Evolutionary conservation across 2,113 vertebrate species (phyloP).

Genomic region (Oncorhynchus kisutch): DNA sequence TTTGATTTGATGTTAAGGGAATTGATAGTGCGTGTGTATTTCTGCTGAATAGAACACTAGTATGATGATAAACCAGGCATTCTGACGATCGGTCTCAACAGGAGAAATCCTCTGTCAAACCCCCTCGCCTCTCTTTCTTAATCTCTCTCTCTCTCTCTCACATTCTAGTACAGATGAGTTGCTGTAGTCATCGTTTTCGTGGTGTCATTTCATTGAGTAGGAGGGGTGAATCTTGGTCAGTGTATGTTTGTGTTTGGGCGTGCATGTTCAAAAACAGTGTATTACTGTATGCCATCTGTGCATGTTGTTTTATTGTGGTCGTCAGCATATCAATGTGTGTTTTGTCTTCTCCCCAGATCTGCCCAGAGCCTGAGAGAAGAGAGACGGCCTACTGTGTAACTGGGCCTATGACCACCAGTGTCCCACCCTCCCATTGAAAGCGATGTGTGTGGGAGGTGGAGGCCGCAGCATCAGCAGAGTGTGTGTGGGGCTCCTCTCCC

Average conservation of each 20-base stretch:
- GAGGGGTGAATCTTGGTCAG: slow-evolving; percentile 17
- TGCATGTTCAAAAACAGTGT: not conserved
- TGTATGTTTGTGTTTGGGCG: not conserved
- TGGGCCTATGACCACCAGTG: not conserved
- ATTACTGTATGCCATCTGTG: not conserved
- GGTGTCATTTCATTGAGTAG: not conserved
- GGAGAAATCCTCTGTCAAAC: slow-evolving; percentile 66
- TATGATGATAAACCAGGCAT: slow-evolving; percentile 68
- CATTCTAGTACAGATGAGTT: not conserved
- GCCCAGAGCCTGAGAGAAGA: not conserved
- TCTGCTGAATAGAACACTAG: slow-evolving; percentile 22
- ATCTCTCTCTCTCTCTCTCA: not conserved
- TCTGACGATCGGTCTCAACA: slow-evolving; percentile 59
- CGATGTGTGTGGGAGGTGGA: slow-evolving; percentile 66
- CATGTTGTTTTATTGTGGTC: too few species aligned
- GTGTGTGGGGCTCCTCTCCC: slow-evolving; percentile 55
- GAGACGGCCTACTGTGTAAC: not conserved
- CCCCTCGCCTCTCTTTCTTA: slow-evolving; percentile 34
- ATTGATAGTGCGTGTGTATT: slow-evolving; percentile 1
- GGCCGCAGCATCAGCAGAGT: slow-evolving; percentile 46
- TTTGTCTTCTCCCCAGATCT: not conserved
- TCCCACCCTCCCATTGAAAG: slow-evolving; percentile 30
- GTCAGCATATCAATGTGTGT: not conserved
- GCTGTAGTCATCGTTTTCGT: not conserved
- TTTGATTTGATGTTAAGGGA: too few species aligned